These are phyloP conservation scores for Microplitis demolitor DNA, from an alignment of 1,140 invertebrate genomes.

Conservation along the genomic window DNA sequence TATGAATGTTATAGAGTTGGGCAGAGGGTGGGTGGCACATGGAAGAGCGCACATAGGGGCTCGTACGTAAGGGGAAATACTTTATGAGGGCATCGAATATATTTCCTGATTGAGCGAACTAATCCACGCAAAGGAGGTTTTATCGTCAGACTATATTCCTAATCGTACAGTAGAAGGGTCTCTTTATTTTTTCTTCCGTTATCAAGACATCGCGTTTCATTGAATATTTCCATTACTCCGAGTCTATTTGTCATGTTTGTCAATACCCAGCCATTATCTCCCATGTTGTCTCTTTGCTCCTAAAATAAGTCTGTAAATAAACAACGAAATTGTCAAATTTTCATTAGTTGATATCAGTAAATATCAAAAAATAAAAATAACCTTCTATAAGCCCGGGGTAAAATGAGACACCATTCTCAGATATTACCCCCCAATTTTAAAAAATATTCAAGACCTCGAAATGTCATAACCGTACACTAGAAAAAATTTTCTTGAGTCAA, in stretches of 20 bases:
- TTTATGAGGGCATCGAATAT: constrained; percentile 52
- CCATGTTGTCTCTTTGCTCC: too few relatives aligned
- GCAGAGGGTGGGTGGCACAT: constrained; percentile 8
- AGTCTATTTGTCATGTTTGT: not conserved
- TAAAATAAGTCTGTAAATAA: too few relatives aligned
- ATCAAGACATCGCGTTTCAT: constrained; percentile 22
- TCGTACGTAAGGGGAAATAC: constrained; percentile 34
- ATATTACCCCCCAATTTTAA: too few relatives aligned
- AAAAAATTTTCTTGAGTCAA: too few relatives aligned
- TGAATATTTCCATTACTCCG: constrained; percentile 19
- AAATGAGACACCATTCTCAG: too few relatives aligned
- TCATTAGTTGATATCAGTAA: too few relatives aligned
- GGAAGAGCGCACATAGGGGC: constrained; percentile 24
- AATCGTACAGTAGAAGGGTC: constrained; percentile 33
- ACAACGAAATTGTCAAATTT: too few relatives aligned
- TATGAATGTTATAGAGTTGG: constrained; percentile 3
- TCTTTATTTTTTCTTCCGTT: not conserved
- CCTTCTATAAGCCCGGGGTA: too few relatives aligned
- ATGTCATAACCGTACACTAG: too few relatives aligned
- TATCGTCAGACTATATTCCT: constrained; percentile 52
- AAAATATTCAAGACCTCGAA: too few relatives aligned
- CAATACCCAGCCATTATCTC: not conserved
- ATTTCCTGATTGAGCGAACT: constrained; percentile 57
- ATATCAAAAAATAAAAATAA: too few relatives aligned
- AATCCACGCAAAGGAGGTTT: constrained; percentile 56